phyloP scores from a whole-genome alignment of 2,113 vertebrate species.

The Pipra filicauda region DNA sequence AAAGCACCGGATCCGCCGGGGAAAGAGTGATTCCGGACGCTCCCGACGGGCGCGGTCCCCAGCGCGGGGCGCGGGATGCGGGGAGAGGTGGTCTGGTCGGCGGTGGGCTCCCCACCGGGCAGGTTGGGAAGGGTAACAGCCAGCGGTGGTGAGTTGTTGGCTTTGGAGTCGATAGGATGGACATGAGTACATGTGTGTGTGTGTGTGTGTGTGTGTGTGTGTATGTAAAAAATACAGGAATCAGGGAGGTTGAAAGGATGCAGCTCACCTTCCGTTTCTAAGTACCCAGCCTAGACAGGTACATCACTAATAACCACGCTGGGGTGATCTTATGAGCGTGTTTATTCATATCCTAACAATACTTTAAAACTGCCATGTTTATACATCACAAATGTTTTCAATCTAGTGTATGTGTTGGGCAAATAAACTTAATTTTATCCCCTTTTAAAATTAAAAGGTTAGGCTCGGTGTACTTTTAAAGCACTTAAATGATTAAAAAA shows the following conservation, averaged over 20 bases:
- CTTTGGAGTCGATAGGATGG: background rate
- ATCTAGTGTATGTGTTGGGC: background rate
- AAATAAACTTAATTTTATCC: background rate
- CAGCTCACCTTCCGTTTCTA: background rate
- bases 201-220: fast-evolving
- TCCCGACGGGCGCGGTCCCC: background rate
- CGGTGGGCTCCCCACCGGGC: background rate
- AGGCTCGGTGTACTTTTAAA: background rate
- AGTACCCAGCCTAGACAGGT: no score
- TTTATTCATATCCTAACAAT: background rate
- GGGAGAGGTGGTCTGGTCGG: background rate
- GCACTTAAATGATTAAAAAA: background rate
- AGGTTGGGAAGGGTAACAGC: background rate
- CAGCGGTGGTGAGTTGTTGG: fast-evolving
- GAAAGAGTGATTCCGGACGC: background rate
- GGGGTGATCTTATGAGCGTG: no score
- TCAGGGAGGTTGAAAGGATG: background rate
- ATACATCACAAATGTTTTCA: background rate
- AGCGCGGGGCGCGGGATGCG: background rate
- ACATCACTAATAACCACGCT: fast-evolving
- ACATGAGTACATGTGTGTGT: fast-evolving
- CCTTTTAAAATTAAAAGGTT: background rate
- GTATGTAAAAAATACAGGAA: background rate
- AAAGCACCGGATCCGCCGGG: background rate
- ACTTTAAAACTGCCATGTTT: fast-evolving